Percentiles rank a stretch among this genome's conserved stretches.
Conservation (phyloP, 53 echinoderm and acorn worm species). For the Zoroaster sp. region DNA sequence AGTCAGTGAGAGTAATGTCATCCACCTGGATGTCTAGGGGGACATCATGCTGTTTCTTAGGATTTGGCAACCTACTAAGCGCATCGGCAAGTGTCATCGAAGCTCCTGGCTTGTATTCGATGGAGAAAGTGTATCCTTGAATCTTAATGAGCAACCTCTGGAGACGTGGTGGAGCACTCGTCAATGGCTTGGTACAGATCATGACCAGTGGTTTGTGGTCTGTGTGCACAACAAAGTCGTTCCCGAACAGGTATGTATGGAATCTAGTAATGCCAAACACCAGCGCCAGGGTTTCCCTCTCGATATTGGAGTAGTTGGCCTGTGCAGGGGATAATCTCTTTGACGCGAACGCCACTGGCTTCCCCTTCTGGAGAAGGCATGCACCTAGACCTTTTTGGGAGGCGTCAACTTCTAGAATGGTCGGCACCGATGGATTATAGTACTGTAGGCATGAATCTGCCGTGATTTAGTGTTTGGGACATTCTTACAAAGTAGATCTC, state of each 20-base stretch:
- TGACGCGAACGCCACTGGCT: constrained; percentile 54
- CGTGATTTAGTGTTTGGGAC: not conserved
- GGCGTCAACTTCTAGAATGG: constrained; percentile 44
- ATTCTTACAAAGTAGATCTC: not conserved
- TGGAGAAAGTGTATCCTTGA: no score
- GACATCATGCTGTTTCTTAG: not conserved
- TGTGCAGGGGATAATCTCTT: constrained; percentile 45
- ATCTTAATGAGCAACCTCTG: constrained; percentile 33
- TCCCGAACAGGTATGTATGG: no score
- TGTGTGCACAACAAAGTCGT: no score
- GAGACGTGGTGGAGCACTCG: constrained; percentile 51
- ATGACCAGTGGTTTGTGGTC: no score
- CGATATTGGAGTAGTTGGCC: constrained; percentile 55
- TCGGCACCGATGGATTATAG: constrained; percentile 13
- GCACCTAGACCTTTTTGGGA: constrained; percentile 62
- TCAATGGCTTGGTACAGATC: no score
- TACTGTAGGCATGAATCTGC: constrained; percentile 19
- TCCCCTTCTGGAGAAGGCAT: constrained; percentile 49
- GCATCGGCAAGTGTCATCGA: no score
- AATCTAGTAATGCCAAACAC: no score
- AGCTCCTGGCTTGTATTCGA: no score
- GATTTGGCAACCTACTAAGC: constrained; percentile 32
- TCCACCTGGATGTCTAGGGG: constrained; percentile 18
- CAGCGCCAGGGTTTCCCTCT: no score
- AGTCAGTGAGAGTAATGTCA: not conserved